Conservation (phyloP, 1,140 invertebrate species). For the Ptiloglossa arizonensis region DNA sequence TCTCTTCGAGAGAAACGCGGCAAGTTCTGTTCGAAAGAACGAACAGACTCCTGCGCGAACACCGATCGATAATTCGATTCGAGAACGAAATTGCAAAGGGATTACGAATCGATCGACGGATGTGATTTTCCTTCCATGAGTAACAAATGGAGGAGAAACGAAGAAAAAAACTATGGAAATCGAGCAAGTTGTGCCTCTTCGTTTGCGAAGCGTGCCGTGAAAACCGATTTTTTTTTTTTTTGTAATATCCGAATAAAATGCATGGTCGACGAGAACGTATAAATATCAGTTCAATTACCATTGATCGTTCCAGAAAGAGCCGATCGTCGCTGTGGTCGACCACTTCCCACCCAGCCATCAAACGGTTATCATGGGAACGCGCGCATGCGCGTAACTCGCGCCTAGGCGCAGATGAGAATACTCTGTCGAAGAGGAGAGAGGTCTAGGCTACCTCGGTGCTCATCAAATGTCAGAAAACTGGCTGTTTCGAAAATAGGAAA, state of each 20-base stretch:
- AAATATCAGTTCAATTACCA: constrained; percentile 50
- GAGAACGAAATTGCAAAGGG: background rate
- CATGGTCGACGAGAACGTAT: constrained; percentile 67
- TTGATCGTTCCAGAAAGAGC: constrained; percentile 19
- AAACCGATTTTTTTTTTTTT: constrained; percentile 73
- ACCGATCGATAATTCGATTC: background rate
- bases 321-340: background rate
- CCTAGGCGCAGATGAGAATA: background rate
- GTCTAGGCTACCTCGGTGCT: constrained; percentile 8
- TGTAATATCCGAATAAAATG: constrained; percentile 80
- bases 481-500: background rate
- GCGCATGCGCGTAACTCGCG: background rate
- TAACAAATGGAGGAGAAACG: background rate
- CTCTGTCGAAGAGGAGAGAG: background rate
- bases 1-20: background rate
- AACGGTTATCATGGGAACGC: constrained; percentile 10
- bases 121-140: constrained; percentile 7
- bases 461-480: constrained; percentile 9
- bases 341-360: background rate
- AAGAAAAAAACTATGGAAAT: background rate
- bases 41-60: background rate
- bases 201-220: constrained; percentile 58
- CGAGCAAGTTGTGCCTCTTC: constrained; percentile 68
- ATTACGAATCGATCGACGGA: constrained; percentile 21
- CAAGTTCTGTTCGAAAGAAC: background rate